phyloP scores from a whole-genome alignment of 1,140 invertebrate species.

The Camponotus pennsylvanicus region DNA sequence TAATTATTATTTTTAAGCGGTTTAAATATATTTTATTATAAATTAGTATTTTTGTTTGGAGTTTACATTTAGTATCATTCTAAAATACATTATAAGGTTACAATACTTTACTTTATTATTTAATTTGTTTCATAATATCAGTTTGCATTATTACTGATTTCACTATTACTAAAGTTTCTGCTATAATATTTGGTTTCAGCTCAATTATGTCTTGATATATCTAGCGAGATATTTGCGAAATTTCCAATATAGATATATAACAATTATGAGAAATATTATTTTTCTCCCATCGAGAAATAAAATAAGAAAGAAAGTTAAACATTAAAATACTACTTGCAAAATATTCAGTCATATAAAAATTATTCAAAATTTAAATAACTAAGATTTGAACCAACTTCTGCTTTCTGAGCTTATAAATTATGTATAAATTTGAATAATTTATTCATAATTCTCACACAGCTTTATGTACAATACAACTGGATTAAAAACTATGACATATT shows the following conservation, averaged over 20 bases:
- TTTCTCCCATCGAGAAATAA: background rate
- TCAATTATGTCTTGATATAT: background rate
- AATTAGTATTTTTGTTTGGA: background rate
- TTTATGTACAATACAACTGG: background rate
- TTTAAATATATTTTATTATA: background rate
- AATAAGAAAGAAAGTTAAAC: background rate
- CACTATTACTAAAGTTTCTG: background rate
- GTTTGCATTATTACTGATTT: constrained; percentile 29
- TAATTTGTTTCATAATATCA: background rate
- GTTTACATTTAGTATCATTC: background rate
- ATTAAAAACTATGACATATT: constrained; percentile 3
- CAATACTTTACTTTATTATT: constrained; percentile 9
- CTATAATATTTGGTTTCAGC: background rate
- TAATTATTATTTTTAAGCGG: background rate
- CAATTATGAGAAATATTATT: background rate
- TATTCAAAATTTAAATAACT: background rate
- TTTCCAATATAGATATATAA: background rate
- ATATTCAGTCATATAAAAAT: background rate
- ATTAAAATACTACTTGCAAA: background rate
- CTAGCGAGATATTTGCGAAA: background rate
- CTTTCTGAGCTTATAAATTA: background rate
- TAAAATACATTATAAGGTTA: background rate
- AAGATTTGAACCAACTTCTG: background rate
- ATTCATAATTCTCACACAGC: background rate
- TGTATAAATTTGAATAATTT: background rate